A percentile compares a stretch with the other conserved stretches of the same genome.
phyloP scores from a whole-genome alignment of 2,888 invertebrate species.

The Galerucella calmariensis region DNA sequence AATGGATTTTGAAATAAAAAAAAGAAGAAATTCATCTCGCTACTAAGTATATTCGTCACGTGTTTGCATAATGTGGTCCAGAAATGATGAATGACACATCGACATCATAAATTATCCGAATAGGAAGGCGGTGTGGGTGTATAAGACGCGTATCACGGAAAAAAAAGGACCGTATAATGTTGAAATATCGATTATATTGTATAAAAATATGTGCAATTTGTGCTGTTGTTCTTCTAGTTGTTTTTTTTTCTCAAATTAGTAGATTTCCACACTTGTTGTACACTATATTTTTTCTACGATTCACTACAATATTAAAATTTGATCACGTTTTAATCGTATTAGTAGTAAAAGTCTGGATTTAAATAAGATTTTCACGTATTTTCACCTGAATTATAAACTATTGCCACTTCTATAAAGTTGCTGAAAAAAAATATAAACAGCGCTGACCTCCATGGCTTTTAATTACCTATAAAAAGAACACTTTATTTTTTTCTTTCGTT shows the following conservation, averaged over 20 bases:
- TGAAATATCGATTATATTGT: too few species aligned
- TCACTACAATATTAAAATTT: too few species aligned
- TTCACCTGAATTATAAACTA: not conserved
- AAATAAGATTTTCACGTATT: not conserved
- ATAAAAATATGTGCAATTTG: too few species aligned
- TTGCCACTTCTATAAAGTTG: not conserved
- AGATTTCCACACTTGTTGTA: too few species aligned
- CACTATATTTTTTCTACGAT: too few species aligned
- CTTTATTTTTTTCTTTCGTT: not conserved
- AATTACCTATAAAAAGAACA: too few species aligned
- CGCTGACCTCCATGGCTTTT: too few species aligned
- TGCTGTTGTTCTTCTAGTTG: too few species aligned
- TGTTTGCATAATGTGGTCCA: constrained; percentile 3
- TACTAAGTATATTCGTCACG: not conserved
- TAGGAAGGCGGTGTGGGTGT: not conserved
- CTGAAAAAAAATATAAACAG: too few species aligned
- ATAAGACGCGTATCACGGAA: not conserved
- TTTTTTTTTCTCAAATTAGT: too few species aligned
- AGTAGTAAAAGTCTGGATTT: too few species aligned
- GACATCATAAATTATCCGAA: not conserved
- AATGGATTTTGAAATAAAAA: not conserved
- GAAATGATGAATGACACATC: not conserved
- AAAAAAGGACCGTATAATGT: not conserved
- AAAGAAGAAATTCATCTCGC: not conserved
- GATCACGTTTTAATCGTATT: too few species aligned